Evolutionary conservation across 2,797 vertebrate genomes (phyloP), one percentile per base, ranked within the genome.

Genomic region (Phataginus tricuspis): DNA sequence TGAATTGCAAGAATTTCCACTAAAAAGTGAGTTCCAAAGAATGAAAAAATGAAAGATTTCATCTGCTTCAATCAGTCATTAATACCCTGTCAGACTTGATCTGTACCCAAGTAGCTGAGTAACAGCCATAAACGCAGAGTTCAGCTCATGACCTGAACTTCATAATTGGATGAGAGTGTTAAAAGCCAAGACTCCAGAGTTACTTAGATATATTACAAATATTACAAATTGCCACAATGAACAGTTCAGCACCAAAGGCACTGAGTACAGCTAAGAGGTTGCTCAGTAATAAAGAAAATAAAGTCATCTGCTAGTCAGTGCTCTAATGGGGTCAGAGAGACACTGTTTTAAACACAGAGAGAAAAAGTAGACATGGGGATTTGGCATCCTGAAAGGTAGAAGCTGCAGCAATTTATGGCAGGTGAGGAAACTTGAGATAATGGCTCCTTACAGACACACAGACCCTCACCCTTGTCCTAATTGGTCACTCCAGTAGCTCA

Each of bases 111-210:
- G 55, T 21, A 93, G 2, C 21, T 93, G 61, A 86, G 37, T 95
- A 94, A 75, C 57, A 95, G 13, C 66, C 69, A 53, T 88, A 90
- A 98, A 89, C 75, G 89, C 57, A 94, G 68, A 95, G 45, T 91
- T 86, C 87, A 97, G 59, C 90, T 97, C 85, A 96, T 97, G 96
- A 95, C 75, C 78, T 87, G 74, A 95, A 83, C 79, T 68, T 97
- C 90, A 82, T 97, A 97, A 98, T 64, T 97, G 93, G 84, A 90
- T 97, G 59, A 97, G 39, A 88, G 63, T 91, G 90, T 93, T 97
- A 86, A 84, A 97, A 98, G 95, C 55, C 96, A 97, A 98, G 96
- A 95, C 95, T 95, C 19, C 49, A 79, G 87, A 97, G 83, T 96
- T 78, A 97, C 83, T 98, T 98, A 83, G 94, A 94, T 91, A 69